These are phyloP conservation scores for Suillia variegata DNA, from an alignment of 2,888 invertebrate genomes.

Conservation along the genomic window DNA sequence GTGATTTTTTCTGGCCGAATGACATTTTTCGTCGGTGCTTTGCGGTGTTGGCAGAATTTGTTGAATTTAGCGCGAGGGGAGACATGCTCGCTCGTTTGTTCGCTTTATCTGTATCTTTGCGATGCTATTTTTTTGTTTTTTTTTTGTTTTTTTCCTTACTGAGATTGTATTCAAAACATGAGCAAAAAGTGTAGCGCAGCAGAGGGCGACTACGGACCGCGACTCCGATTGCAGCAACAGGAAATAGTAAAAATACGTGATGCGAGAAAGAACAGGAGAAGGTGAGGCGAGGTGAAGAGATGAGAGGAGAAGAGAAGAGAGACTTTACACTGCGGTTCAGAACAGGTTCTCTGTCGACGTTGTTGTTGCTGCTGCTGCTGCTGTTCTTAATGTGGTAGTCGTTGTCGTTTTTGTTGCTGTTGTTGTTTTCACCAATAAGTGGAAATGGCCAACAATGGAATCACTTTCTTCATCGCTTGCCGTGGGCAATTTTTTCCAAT, in stretches of 20 bases:
- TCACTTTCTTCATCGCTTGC: neutral
- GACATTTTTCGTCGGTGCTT: no score
- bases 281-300: no score
- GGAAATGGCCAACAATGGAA: neutral
- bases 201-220: neutral
- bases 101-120: neutral
- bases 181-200: neutral
- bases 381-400: conserved; percentile 24
- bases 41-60: no score
- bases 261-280: neutral
- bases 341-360: conserved; percentile 14
- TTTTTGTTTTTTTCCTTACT: neutral
- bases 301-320: no score
- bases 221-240: neutral
- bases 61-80: no score
- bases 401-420: conserved; percentile 31
- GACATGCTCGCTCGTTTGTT: neutral
- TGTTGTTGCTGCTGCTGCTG: conserved; percentile 32
- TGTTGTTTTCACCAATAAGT: conserved; percentile 16
- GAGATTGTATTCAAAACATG: no score
- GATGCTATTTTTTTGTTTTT: neutral
- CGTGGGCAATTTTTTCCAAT: neutral
- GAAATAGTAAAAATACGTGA: neutral
- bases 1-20: no score
- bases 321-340: neutral